phyloP scores from a whole-genome alignment of 1,140 invertebrate species.

The Maconellicoccus hirsutus region DNA sequence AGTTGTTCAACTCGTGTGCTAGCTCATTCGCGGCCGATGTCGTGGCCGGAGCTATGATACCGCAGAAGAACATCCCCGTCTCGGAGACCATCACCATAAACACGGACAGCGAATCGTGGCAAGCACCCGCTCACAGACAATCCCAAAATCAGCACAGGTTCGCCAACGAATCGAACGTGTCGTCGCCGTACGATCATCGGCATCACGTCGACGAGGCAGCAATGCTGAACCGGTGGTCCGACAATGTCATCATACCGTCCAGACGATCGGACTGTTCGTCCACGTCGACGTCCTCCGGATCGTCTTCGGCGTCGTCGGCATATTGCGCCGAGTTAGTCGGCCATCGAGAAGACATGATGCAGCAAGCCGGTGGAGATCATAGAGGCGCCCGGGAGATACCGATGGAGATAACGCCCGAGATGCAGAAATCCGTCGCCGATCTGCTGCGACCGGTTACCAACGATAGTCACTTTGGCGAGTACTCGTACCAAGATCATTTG shows the following conservation, averaged over 20 bases:
- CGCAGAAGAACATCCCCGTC: neutral
- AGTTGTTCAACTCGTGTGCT: neutral
- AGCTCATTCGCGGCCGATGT: neutral
- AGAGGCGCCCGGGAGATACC: no score
- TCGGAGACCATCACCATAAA: neutral
- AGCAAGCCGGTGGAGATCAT: no score
- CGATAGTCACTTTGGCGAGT: neutral
- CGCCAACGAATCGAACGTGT: constrained; percentile 42
- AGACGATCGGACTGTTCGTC: constrained; percentile 30
- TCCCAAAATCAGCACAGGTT: constrained; percentile 50
- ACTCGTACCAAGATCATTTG: neutral
- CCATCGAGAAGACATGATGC: no score
- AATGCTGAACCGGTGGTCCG: constrained; percentile 52
- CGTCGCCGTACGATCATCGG: constrained; percentile 57
- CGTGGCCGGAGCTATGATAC: neutral
- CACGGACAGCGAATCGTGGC: neutral
- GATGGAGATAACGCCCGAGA: neutral
- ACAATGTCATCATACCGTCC: constrained; percentile 52
- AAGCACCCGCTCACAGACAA: constrained; percentile 33
- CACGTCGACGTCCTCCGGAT: constrained; percentile 38
- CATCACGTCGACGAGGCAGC: constrained; percentile 40
- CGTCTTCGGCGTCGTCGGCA: constrained; percentile 30
- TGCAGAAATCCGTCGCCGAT: neutral
- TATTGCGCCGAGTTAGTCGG: neutral
- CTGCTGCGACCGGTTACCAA: neutral